Evolutionary conservation across 2,797 vertebrate genomes (phyloP), one percentile per base, ranked within the genome.

Genomic region (Sebastes dallii): DNA sequence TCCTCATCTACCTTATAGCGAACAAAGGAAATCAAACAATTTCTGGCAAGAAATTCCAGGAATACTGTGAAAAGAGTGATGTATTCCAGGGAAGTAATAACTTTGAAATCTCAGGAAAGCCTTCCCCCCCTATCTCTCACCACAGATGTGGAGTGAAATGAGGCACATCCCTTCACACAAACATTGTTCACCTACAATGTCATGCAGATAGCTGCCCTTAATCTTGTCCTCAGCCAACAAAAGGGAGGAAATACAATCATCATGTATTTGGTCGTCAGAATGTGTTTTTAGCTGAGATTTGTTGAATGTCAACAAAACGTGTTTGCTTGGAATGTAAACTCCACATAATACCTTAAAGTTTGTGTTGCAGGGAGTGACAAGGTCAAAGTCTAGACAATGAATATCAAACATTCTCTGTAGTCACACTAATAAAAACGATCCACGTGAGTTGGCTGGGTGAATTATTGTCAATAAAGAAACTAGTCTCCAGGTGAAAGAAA

Each of bases 381-480:
- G 11, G 9, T 18, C 55, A 39, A 10, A 60, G 24, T 34, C 8
- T 10, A 29, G 34, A 65, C 3, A 1, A 64, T 58, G 14, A 66
- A 85, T 66, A 58, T 66, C 25, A 46, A 58, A 8, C 3, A 16
- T n/a, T 42, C 13, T 67, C 46, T 20, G 39, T n/a, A 39, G 56
- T 74, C 20, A 50, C 50, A 14, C 4, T 39, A 75, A 84, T 72
- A 32, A 70, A 66, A 32, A 0, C 1, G 4, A 10, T 77, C 67
- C 59, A 71, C 2, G 12, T 82, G 71, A 78, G 68, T 2, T 25
- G 18, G 27, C 39, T 22, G 29, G 7, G 7, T 42, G 9, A 46
- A 34, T 56, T 73, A 46, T 70, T 78, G 18, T 54, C 72, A 46
- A 32, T 72, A 78, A 66, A 30, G 34, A 80, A 77, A 30, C 30